phyloP scores from a whole-genome alignment of 2,113 vertebrate species.

The Misgurnus anguillicaudatus region DNA sequence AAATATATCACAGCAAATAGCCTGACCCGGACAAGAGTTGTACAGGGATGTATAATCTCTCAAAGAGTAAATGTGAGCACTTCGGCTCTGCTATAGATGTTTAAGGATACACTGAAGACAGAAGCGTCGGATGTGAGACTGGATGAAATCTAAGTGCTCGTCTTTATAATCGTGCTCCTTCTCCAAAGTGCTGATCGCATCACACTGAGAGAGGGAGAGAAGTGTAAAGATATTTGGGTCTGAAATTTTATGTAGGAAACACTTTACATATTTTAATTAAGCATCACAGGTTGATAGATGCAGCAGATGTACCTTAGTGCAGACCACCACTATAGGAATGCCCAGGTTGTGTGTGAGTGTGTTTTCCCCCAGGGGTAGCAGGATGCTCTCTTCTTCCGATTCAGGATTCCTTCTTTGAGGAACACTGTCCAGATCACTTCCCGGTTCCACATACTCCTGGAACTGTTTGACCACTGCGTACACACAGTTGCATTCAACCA shows the following conservation, averaged over 20 bases:
- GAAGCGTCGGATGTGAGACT: slow-evolving; percentile 92
- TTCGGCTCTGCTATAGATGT: neutral
- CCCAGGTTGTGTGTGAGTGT: slow-evolving; percentile 96
- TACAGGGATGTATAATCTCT: too few relatives aligned
- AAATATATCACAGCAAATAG: too few relatives aligned
- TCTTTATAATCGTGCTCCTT: slow-evolving; percentile 99
- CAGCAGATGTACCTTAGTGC: slow-evolving; percentile 86
- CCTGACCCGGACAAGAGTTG: too few relatives aligned
- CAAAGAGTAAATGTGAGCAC: neutral
- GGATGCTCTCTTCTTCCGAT: slow-evolving; percentile 87
- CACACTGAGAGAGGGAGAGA: slow-evolving; percentile 77
- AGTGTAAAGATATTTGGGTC: too few relatives aligned
- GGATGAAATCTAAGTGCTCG: slow-evolving; percentile 98
- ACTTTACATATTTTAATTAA: too few relatives aligned
- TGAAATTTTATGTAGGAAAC: too few relatives aligned
- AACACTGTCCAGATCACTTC: slow-evolving; percentile 87
- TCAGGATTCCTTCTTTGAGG: slow-evolving; percentile 92
- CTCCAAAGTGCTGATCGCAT: slow-evolving; percentile 94
- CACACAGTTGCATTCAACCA: slow-evolving; percentile 26
- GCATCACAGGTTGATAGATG: neutral
- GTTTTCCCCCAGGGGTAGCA: slow-evolving; percentile 92
- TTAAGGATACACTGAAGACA: slow-evolving; percentile 99
- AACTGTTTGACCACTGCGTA: slow-evolving; percentile 93
- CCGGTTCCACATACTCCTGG: slow-evolving; percentile 95
- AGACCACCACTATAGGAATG: slow-evolving; percentile 93